phyloP scores from a whole-genome alignment of 2,797 vertebrate genomes.

The Danio kyathit region DNA sequence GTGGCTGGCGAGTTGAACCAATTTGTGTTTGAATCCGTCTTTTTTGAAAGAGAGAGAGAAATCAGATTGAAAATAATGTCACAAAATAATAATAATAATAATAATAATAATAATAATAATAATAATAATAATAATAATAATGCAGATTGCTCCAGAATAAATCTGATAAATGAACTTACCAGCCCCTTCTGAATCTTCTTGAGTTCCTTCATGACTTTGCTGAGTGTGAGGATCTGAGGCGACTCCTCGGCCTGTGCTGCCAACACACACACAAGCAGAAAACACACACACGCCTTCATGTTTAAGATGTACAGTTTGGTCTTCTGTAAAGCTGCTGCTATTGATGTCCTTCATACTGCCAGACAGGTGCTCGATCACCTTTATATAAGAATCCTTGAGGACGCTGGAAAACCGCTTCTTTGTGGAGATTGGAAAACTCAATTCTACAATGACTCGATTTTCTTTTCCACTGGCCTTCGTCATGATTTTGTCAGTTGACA shows the following conservation, averaged over 20 bases:
- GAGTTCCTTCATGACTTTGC: constrained; percentile 56
- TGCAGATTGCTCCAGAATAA: not conserved
- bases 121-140: no score
- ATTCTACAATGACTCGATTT: constrained; percentile 88
- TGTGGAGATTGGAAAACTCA: constrained; percentile 87
- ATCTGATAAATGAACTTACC: constrained; percentile 65
- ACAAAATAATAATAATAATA: not conserved
- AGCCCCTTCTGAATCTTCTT: fast-evolving
- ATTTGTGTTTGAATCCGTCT: constrained; percentile 56
- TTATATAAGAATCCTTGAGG: constrained; percentile 92
- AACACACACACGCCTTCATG: constrained; percentile 77
- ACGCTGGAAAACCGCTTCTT: constrained; percentile 89
- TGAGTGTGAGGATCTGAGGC: constrained; percentile 5
- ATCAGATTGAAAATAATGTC: not conserved
- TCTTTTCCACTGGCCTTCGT: constrained; percentile 94
- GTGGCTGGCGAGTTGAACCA: constrained; percentile 58
- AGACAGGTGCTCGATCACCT: constrained; percentile 77
- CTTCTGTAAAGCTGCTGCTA: constrained; percentile 66
- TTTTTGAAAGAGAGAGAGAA: constrained; percentile 44
- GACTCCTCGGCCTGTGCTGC: not conserved
- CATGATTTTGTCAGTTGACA: constrained; percentile 57
- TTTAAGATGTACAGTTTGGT: constrained; percentile 56
- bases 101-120: no score
- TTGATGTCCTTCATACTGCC: constrained; percentile 53
- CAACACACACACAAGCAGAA: constrained; percentile 73